Evolutionary conservation across 2,113 vertebrate species (phyloP), one percentile per base, ranked within the genome.

Genomic region (Lutjanus erythropterus): DNA sequence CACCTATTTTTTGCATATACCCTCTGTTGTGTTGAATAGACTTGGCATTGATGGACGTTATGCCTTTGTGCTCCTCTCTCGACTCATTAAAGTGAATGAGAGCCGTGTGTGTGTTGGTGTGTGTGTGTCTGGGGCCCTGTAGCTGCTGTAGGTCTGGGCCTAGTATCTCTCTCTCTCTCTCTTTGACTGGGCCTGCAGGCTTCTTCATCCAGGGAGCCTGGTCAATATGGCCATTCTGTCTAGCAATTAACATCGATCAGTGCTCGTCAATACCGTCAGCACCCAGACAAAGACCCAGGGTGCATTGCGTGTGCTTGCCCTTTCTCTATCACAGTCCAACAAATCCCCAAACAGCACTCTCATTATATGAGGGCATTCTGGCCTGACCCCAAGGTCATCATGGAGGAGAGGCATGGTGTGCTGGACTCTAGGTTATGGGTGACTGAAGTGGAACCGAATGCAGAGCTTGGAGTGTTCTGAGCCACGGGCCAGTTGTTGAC

Each of bases 191-290:
- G 84, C 91, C 92, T 92, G 87, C 86, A 90, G 89, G 89, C 89
- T 91, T 86, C 89, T 89, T 91, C 90, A 81, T 84, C 86, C 73
- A 77, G 81, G 86, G 77, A 91, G 83, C 78, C 75, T 90, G 91
- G 91, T 95, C 94, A 95, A 95, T 95, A 94, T 89, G 91, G 86
- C 92, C 91, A 94, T 95, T 95, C 93, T 93, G 93, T 94, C 90
- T 87, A 81, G 94, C 95, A 95, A 95, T 95, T 94, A 95, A 95
- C 94, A 95, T 95, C 92, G 91, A 95, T 95, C 94, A 94, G 92
- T 21, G 25, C 90, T 91, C 70, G 92, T 95, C 95, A 94, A 95
- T 94, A 95, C 77, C 55, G 74, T 90, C 92, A 92, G 91, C 90
- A 88, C 84, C 91, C 87, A 94, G 93, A 94, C 93, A 95, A 95